These are phyloP conservation scores for Acanthosepion lycidas DNA, from an alignment of 2,888 invertebrate species.

Conservation along the genomic window DNA sequence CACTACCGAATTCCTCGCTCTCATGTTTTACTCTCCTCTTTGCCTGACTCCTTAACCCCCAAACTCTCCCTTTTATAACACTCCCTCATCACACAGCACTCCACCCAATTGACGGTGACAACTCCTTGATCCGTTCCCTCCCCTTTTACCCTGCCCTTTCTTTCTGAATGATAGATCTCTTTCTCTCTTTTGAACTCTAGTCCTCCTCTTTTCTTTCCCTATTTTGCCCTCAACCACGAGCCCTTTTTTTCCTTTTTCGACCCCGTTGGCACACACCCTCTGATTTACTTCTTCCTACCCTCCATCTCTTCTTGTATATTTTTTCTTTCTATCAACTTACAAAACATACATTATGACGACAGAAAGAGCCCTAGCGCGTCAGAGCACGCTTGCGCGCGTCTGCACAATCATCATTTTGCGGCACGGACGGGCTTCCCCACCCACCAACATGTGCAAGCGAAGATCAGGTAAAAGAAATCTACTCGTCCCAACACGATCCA, in stretches of 20 bases:
- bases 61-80: background rate
- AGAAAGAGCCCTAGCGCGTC: background rate
- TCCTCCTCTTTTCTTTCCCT: background rate
- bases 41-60: background rate
- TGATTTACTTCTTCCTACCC: background rate
- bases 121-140: background rate
- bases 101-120: slow-evolving; percentile 33
- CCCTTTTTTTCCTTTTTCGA: background rate
- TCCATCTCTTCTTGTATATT: too few species aligned
- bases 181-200: background rate
- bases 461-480: background rate
- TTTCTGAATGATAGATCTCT: background rate
- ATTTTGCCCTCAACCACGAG: background rate
- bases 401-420: slow-evolving; percentile 14
- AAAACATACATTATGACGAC: background rate
- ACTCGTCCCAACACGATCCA: background rate
- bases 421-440: slow-evolving; percentile 16
- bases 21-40: background rate
- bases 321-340: background rate
- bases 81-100: background rate
- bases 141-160: slow-evolving; percentile 12
- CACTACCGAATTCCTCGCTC: background rate
- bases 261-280: too few species aligned
- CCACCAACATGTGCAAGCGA: slow-evolving; percentile 33
- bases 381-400: background rate